Conservation (phyloP, 2,797 vertebrate species). For the Oophaga sylvatica region DNA sequence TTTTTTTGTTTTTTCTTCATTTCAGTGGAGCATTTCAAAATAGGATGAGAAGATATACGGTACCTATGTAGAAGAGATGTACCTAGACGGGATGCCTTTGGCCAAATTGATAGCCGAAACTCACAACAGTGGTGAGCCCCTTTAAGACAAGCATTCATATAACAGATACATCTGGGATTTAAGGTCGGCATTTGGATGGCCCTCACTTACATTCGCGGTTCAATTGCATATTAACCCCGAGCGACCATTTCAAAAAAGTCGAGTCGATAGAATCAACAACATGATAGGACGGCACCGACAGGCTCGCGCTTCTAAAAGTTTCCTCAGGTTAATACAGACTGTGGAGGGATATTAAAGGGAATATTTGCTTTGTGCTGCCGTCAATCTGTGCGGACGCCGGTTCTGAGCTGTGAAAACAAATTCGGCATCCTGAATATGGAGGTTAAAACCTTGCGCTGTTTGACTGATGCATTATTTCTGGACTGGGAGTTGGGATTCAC, state of each 20-base stretch:
- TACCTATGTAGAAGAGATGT: background rate
- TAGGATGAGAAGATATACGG: no score
- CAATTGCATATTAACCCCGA: background rate
- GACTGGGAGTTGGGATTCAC: slow-evolving; percentile 38
- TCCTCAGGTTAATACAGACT: background rate
- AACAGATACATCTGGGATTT: background rate
- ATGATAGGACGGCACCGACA: background rate
- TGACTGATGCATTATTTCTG: slow-evolving; percentile 46
- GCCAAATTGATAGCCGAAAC: background rate
- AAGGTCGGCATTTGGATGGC: no score
- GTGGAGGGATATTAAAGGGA: slow-evolving; percentile 7
- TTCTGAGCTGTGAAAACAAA: background rate
- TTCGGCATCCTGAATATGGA: slow-evolving; percentile 6
- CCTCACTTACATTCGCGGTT: background rate
- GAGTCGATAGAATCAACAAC: background rate
- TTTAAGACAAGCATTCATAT: background rate
- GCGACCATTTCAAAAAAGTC: background rate
- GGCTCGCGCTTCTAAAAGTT: background rate
- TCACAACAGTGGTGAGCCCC: background rate
- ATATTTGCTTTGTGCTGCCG: background rate
- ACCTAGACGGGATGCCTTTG: background rate
- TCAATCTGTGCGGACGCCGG: background rate
- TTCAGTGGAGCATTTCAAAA: no score
- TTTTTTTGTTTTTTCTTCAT: no score
- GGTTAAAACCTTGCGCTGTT: slow-evolving; percentile 26